Evolutionary conservation across 1,140 invertebrate genomes (phyloP).

Genomic region (Samia ricini): DNA sequence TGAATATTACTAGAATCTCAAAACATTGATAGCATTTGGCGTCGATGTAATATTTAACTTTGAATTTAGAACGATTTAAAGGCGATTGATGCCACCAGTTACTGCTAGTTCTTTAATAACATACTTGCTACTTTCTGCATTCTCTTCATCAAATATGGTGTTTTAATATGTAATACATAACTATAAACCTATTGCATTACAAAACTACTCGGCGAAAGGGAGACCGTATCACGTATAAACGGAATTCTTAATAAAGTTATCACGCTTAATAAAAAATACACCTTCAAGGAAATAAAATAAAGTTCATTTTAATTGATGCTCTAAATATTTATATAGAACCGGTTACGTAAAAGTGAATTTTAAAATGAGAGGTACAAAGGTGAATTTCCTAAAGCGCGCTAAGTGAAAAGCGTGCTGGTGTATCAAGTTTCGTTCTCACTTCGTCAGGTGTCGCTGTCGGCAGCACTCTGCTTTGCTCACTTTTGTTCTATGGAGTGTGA

Average conservation of each 20-base stretch:
- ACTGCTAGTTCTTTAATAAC: background rate
- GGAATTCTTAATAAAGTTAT: constrained; percentile 54
- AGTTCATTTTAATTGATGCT: background rate
- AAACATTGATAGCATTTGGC: too few species aligned
- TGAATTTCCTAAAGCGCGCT: background rate
- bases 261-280: background rate
- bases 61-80: too few species aligned
- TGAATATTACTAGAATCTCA: too few species aligned
- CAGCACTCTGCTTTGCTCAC: constrained; percentile 59
- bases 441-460: constrained; percentile 70
- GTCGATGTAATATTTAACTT: too few species aligned
- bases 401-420: constrained; percentile 16
- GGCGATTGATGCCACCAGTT: too few species aligned
- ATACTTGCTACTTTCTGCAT: too few species aligned
- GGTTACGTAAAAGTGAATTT: background rate
- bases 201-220: constrained; percentile 68
- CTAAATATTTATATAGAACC: background rate
- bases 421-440: constrained; percentile 72
- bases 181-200: constrained; percentile 74
- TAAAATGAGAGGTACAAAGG: constrained; percentile 5
- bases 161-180: constrained; percentile 69
- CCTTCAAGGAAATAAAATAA: background rate
- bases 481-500: constrained; percentile 70
- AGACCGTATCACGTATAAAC: constrained; percentile 66
- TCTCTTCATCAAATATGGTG: constrained; percentile 10